Evolutionary conservation across 2,113 vertebrate species (phyloP), one percentile per base, ranked within the genome.

Genomic region (Anoura caudifer): DNA sequence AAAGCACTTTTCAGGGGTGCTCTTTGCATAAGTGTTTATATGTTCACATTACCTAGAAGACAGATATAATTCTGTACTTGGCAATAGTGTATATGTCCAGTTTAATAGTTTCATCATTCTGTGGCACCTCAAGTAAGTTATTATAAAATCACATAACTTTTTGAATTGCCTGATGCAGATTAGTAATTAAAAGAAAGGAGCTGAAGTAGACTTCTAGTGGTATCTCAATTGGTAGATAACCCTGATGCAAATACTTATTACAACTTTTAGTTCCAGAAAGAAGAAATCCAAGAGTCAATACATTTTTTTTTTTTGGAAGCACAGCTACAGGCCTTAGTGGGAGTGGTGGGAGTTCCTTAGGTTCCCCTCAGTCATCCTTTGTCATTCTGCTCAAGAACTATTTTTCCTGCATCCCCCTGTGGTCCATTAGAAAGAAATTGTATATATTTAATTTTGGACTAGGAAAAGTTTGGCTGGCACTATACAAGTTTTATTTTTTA

Each of bases 161-260:
- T 41, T 90, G 22, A 89, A 59, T 84, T 93, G 63, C 11, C 41
- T 76, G n/a, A 79, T 67, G 50, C 41, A 63, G 2, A 43, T 79
- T 82, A 90, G 15, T 65, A 75, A 76, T 31, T 84, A 9, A 76
- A 70, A 94, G n/a, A 91, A 86, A 72, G 38, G 12, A 56, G 15
- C 26, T 61, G 3, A 38, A 12, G 24, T 33, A 7, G 16, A 33
- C 11, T 76, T 92, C 28, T 84, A 36, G 13, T 31, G 31, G n/a
- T 59, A 33, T 33, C 13, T 50, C 43, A 24, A 1, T 76, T 75
- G 41, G 4, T 50, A 47, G 41, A 61, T 13, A 85, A 5, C 10
- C 3, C 38, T 79, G 31, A 15, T 86, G 43, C 22, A 83, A 59
- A 63, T 69, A 73, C 41, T 56, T 83, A 19, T 85, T 31, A 76